Evolutionary conservation across 2,113 vertebrate genomes (phyloP), one percentile per base, ranked within the genome.

Genomic region (Osmerus eperlanus): DNA sequence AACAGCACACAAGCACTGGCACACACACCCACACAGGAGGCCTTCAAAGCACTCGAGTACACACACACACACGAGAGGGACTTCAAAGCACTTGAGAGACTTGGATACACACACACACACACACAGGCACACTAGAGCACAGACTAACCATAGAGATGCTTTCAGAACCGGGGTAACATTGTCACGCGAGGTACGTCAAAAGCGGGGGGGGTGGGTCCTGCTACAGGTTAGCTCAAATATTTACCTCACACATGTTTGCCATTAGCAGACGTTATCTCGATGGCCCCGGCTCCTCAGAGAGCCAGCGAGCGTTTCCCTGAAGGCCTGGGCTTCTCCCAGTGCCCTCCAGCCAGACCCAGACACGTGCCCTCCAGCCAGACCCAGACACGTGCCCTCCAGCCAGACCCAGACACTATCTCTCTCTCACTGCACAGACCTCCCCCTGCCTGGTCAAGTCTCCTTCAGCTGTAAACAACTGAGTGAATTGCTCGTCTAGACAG

Each of bases 151-250:
- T 21, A 61, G n/a, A 21, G 56, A 8, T 59, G 56, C 56, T 59
- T 23, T 59, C n/a, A 70, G 63, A 77, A 64, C 55, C 55, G 77
- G 12, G 18, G 3, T 47, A 78, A 79, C 75, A 78, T 67, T 51
- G 74, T 68, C 73, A 53, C 72, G 78, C n/a, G 70, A 82, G 54
- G 3, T 70, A 52, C 47, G 66, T 81, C 81, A 79, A 64, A 53
- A 65, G 72, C 4, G 54, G 51, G 41, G 60, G 21, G 23, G 23
- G 23, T 1, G 23, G 23, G 25, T 21, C 36, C 61, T 47, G 52
- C 23, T 28, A 66, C 13, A 63, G n/a, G 36, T 25, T 41, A 32
- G 68, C 75, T 80, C 81, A 89, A 89, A 90, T 87, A 88, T 89
- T 88, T 85, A 85, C 79, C 73, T 82, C 71, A 75, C 78, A 80